Base-by-base conservation (phyloP, 2,888 invertebrate genomes). In the Drosophila kambysellisi region DNA sequence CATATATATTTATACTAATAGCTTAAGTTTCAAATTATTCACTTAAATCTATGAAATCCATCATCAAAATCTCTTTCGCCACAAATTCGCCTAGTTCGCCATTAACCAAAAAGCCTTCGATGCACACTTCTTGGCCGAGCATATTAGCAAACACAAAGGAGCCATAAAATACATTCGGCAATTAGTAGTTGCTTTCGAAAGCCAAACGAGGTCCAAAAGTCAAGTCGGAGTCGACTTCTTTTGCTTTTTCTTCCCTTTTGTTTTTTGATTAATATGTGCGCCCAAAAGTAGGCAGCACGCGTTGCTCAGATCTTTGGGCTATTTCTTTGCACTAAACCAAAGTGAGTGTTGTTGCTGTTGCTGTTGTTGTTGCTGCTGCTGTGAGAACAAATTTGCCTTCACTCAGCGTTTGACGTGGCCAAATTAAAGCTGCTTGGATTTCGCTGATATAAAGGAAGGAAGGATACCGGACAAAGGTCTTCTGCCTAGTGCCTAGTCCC, bases 401-500 rank as follows among this genome's bases (percentile, higher is more conserved):
- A 81, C 82, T 89, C 88, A 76, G 74, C 76, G 68, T 79, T 89
- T 89, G 90, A 88, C 85, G 90, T 79, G 82, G 71, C 79, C 70
- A 85, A 81, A 85, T 90, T 76, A 89, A 89, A 85, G 86, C 86
- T 70, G 71, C 83, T 88, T 74, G 79, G 83, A 91, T 88, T 90
- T 86, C 60, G 65, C 50, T 46, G 69, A 61, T 29, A n/a, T 25
- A 46, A 46, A 25, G 46, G 46, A 46, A 46, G 20, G 46, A 46
- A 46, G 37, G 35, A 17, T 60, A 63, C 57, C 51, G 67, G 52
- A 67, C 74, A 71, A 81, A 81, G 78, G 81, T 81, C 62, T 48
- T 74, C 35, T 29, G 17, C 37, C 25, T 25, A 46, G 25, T 46
- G 12, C 46, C 46, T 46, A 46, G 46, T 70, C 58, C 48, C 58